These are phyloP conservation scores for Odontocolon sp. DNA, from an alignment of 2,888 invertebrate species.

Conservation along the genomic window DNA sequence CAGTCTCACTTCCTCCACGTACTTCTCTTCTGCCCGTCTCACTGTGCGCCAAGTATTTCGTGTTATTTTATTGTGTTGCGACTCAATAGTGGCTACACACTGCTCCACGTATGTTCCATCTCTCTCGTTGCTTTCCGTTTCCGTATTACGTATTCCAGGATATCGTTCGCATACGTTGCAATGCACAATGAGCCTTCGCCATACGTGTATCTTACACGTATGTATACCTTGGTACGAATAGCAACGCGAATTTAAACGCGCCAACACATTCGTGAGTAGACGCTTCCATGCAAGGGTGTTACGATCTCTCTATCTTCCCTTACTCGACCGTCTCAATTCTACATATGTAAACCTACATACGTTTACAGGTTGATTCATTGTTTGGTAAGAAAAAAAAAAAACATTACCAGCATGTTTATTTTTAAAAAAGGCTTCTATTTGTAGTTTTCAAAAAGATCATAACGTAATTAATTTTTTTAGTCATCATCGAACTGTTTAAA, in stretches of 20 bases:
- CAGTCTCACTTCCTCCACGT: conserved; percentile 63
- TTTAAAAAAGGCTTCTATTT: background rate
- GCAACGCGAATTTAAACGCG: conserved; percentile 47
- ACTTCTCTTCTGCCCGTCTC: conserved; percentile 64
- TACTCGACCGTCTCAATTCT: no score
- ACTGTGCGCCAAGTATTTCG: conserved; percentile 73
- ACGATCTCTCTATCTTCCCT: conserved; percentile 38
- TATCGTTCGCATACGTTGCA: conserved; percentile 61
- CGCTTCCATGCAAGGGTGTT: conserved; percentile 20
- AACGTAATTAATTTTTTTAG: no score
- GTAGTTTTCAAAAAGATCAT: background rate
- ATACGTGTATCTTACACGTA: conserved; percentile 14
- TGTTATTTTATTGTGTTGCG: conserved; percentile 79
- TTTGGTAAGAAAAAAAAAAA: background rate
- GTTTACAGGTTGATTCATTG: conserved; percentile 39
- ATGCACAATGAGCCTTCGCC: conserved; percentile 37
- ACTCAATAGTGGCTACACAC: conserved; percentile 79
- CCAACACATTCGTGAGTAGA: conserved; percentile 19
- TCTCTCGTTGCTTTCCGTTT: conserved; percentile 59
- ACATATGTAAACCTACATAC: no score
- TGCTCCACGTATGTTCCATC: no score
- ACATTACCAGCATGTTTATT: background rate
- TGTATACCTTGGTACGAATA: background rate
- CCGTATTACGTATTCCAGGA: conserved; percentile 71
- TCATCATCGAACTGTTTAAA: no score